Conservation (phyloP, 1,140 invertebrate genomes). For the Lepidostoma basale region DNA sequence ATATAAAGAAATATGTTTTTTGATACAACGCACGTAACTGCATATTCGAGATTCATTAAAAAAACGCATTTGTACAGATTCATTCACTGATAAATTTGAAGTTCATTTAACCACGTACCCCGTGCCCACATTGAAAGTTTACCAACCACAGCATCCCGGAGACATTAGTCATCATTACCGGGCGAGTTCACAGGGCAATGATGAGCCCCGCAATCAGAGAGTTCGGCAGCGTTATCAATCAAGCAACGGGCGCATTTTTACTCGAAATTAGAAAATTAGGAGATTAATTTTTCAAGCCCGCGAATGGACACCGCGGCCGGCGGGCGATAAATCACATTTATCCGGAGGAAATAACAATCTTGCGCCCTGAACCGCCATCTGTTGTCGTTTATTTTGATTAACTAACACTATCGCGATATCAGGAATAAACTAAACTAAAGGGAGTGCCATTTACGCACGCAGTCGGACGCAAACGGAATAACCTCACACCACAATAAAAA, state of each 20-base stretch:
- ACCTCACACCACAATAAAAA: no score
- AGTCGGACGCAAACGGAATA: no score
- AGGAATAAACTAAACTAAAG: no score
- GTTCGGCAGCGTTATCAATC: slow-evolving; percentile 2
- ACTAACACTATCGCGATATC: slow-evolving; percentile 5
- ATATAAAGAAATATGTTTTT: no score
- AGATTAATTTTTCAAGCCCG: slow-evolving; percentile 3
- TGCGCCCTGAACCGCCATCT: slow-evolving; percentile 6
- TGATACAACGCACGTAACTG: no score
- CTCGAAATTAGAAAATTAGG: slow-evolving; percentile 19
- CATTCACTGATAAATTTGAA: no score
- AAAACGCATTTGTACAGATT: no score
- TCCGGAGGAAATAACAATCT: slow-evolving; percentile 18
- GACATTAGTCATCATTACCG: background rate
- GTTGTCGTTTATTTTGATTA: slow-evolving; percentile 29
- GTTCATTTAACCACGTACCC: no score
- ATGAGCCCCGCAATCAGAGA: background rate
- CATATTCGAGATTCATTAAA: no score
- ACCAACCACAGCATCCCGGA: no score
- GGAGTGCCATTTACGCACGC: no score
- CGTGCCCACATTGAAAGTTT: no score
- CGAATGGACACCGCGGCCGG: slow-evolving; percentile 14
- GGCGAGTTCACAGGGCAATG: background rate
- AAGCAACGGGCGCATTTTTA: slow-evolving; percentile 21
- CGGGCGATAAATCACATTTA: slow-evolving; percentile 28